Evolutionary conservation across 30 jellyfish, hydroid and myxozoan genomes (phyloP).

Genomic region (Turritopsis rubra): DNA sequence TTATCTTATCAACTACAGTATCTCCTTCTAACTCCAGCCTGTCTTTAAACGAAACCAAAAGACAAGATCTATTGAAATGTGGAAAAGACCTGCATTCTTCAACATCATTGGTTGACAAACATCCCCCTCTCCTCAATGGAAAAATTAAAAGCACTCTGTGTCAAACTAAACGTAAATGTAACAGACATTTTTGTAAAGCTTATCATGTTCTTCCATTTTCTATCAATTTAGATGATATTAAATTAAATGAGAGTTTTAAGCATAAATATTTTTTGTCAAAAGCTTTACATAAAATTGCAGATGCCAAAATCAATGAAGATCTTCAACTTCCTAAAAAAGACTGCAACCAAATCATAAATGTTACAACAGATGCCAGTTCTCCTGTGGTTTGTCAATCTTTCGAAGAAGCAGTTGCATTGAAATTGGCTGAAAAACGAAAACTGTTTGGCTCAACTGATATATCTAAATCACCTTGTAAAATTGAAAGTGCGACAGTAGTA

Average conservation of each 20-base stretch:
- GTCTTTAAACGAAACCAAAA: not conserved
- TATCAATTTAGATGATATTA: not conserved
- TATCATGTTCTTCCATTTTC: slow-evolving; percentile 7
- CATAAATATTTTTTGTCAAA: not conserved
- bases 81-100: not conserved
- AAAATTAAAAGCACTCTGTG: not conserved
- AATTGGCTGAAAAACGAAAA: not conserved
- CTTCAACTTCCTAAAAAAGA: not conserved
- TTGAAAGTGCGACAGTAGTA: not conserved
- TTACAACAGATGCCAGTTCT: slow-evolving; percentile 13
- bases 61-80: not conserved
- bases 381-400: not conserved
- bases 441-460: not conserved
- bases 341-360: not conserved
- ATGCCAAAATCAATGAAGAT: not conserved
- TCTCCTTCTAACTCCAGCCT: not conserved
- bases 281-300: not conserved
- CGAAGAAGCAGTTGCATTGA: not conserved
- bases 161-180: not conserved
- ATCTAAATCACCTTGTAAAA: not conserved
- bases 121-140: not conserved
- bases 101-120: not conserved
- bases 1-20: not conserved
- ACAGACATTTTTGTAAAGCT: not conserved
- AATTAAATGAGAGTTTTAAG: not conserved